Evolutionary conservation across 2,888 invertebrate species (phyloP).

Genomic region (Aricia artaxerxes): DNA sequence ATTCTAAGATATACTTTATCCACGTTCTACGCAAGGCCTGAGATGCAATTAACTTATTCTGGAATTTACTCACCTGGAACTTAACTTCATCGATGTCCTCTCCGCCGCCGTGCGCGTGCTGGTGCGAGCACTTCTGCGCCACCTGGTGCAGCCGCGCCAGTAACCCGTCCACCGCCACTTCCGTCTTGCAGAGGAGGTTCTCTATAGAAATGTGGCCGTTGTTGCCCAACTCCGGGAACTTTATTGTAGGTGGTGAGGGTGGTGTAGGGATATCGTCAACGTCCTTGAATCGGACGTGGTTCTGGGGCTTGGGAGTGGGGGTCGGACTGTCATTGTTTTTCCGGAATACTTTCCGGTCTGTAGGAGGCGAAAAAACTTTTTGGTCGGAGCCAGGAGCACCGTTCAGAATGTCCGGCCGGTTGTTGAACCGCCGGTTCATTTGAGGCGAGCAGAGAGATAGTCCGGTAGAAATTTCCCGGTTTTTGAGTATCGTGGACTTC

Average conservation of each 20-base stretch:
- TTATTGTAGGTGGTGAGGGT: slow-evolving; percentile 69
- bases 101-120: slow-evolving; percentile 88
- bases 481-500: slow-evolving; percentile 71
- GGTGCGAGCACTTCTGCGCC: slow-evolving; percentile 85
- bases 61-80: slow-evolving; percentile 79
- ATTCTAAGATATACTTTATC: too few relatives aligned
- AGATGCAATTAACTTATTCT: too few relatives aligned
- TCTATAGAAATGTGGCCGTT: slow-evolving; percentile 82
- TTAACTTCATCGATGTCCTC: slow-evolving; percentile 87
- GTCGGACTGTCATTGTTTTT: slow-evolving; percentile 60
- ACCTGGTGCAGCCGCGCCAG: slow-evolving; percentile 85
- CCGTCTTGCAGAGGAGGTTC: slow-evolving; percentile 83
- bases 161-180: slow-evolving; percentile 85
- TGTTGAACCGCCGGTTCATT: slow-evolving; percentile 74
- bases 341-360: slow-evolving; percentile 64
- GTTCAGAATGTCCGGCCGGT: slow-evolving; percentile 68
- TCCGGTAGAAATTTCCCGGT: slow-evolving; percentile 68
- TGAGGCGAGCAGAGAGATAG: slow-evolving; percentile 79
- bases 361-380: slow-evolving; percentile 64
- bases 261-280: slow-evolving; percentile 75
- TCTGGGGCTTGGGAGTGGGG: slow-evolving; percentile 57
- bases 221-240: slow-evolving; percentile 71
- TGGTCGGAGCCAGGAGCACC: slow-evolving; percentile 66
- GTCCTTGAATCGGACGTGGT: slow-evolving; percentile 59
- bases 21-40: too few relatives aligned